Evolutionary conservation across 2,888 invertebrate species (phyloP).

Genomic region (Amblyjoppa fuscipennis): DNA sequence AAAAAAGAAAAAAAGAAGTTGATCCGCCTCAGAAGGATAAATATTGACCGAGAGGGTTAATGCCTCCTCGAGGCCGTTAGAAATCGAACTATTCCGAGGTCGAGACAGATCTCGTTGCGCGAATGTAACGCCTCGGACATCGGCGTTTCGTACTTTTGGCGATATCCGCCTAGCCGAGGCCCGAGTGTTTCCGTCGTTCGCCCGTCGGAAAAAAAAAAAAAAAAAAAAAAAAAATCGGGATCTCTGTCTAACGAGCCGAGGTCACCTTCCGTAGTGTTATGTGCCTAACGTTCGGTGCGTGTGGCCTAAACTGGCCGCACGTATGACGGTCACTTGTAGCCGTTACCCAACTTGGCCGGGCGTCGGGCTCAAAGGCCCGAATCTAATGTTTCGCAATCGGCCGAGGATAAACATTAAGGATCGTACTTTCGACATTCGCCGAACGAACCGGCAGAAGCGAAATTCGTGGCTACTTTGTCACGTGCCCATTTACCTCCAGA

Average conservation of each 20-base stretch:
- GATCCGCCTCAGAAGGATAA: background rate
- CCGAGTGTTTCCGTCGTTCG: slow-evolving; percentile 37
- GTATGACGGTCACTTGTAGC: slow-evolving; percentile 9
- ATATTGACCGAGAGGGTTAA: slow-evolving; percentile 35
- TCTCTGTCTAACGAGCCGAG: slow-evolving; percentile 61
- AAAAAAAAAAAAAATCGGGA: slow-evolving; percentile 40
- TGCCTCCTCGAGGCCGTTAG: slow-evolving; percentile 16
- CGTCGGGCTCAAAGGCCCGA: slow-evolving; percentile 40
- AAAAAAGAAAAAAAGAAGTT: background rate
- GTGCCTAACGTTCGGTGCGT: slow-evolving; percentile 14
- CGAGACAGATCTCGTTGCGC: slow-evolving; percentile 52
- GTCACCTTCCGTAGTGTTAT: slow-evolving; percentile 55
- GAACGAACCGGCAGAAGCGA: slow-evolving; percentile 15
- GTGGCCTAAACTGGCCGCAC: slow-evolving; percentile 20
- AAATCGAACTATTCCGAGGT: slow-evolving; percentile 62
- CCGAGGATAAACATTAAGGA: slow-evolving; percentile 43
- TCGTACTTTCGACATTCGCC: slow-evolving; percentile 59
- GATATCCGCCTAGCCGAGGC: slow-evolving; percentile 22
- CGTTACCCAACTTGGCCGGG: slow-evolving; percentile 46
- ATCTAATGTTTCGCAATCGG: slow-evolving; percentile 60
- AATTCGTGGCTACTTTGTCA: slow-evolving; percentile 25
- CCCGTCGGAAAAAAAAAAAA: slow-evolving; percentile 24
- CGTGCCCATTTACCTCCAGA: background rate
- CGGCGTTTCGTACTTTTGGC: slow-evolving; percentile 17
- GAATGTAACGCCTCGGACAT: slow-evolving; percentile 11